Conservation (phyloP, 1,140 invertebrate genomes). For the Argopecten irradians region DNA sequence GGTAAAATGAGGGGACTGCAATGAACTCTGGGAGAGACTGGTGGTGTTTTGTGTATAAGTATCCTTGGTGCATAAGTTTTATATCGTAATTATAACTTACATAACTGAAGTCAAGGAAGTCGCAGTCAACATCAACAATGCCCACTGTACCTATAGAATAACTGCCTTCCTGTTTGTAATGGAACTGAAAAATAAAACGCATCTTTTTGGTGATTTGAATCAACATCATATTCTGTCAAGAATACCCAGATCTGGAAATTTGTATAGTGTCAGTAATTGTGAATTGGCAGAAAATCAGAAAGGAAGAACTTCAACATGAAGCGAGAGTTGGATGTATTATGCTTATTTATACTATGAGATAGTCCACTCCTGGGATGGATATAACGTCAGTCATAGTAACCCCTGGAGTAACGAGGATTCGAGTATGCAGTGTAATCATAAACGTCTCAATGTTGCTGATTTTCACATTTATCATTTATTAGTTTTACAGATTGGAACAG, state of each 20-base stretch:
- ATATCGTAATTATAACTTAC: slow-evolving; percentile 79
- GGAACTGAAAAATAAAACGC: slow-evolving; percentile 84
- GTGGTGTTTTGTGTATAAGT: background rate
- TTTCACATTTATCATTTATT: too few species aligned
- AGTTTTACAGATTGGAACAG: too few species aligned
- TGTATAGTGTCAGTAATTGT: background rate
- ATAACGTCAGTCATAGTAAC: too few species aligned
- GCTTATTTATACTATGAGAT: too few species aligned
- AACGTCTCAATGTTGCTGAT: too few species aligned
- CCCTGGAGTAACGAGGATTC: too few species aligned
- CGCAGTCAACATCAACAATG: slow-evolving; percentile 96
- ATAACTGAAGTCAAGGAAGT: slow-evolving; percentile 98
- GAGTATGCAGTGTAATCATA: too few species aligned
- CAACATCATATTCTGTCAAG: background rate
- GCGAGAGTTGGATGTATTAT: too few species aligned
- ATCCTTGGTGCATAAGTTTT: background rate
- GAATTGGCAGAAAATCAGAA: too few species aligned
- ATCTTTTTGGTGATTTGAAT: background rate
- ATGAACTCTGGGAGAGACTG: too few species aligned
- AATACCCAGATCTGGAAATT: background rate
- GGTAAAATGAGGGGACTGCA: background rate
- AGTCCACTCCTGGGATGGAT: too few species aligned
- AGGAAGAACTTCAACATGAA: too few species aligned
- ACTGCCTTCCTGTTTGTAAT: slow-evolving; percentile 93
- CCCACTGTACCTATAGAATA: slow-evolving; percentile 97